Evolutionary conservation across 2,797 vertebrate genomes (phyloP), one percentile per base, ranked within the genome.

Genomic region (Epinephelus malabaricus): DNA sequence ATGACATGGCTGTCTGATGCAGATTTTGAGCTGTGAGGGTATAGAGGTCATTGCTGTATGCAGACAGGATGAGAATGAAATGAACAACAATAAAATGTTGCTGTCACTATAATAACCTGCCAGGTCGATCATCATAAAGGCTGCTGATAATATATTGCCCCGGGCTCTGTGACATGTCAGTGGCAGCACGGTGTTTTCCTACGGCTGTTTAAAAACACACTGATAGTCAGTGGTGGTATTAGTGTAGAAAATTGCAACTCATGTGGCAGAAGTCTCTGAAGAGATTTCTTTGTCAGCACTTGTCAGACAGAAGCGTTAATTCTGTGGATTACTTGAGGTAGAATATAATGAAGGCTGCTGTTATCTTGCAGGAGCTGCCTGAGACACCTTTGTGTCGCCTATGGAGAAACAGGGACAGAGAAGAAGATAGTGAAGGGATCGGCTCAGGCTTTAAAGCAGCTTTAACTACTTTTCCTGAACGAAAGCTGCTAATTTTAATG

Each of bases 341-440:
- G 74, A 67, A 69, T 55, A 69, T 75, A 61, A 75, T 27, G 25
- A 67, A 75, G 40, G 11, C 27, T 61, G 3, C 19, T 53, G 49
- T 81, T 69, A 51, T 74, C 60, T 75, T 54, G 18, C 62, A 25
- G 61, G 21, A 69, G 55, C n/a, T 23, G 59, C 21, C 49, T 2
- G 30, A 76, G 38, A 60, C 4, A 13, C 17, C 40, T 54, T 30
- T 46, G 47, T 61, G 49, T 55, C 40, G 55, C 21, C 3, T 15
- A 50, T 25, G 30, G 58, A 66, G 40, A 47, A 46, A 54, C 25
- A 5, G 5, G 18, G 30, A 17, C 12, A 25, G 9, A 64, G 21
- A 21, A 27, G 17, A 12, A 49, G 40, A 61, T 1, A 3, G 47
- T 0, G 46, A 15, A 21, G 13, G 17, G 2, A 51, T 50, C 30